Evolutionary conservation across 92 coral and sea anemone genomes (phyloP).

Genomic region (Bergia puertoricense): DNA sequence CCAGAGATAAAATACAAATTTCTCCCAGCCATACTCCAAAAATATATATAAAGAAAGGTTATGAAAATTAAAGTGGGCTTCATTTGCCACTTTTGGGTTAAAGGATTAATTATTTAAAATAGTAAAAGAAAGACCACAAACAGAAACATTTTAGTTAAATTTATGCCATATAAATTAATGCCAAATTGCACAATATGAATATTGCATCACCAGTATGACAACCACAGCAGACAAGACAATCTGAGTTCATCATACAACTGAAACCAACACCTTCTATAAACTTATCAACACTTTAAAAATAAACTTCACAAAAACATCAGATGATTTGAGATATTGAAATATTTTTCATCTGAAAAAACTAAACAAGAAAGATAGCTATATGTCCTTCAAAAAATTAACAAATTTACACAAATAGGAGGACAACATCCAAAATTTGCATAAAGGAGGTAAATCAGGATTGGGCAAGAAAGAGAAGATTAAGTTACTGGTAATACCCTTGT

Average conservation of each 20-base stretch:
- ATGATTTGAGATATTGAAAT: not conserved
- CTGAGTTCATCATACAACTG: constrained; percentile 5
- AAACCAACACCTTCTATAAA: not conserved
- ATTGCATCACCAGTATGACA: not conserved
- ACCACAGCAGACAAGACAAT: not conserved
- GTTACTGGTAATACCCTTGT: not conserved
- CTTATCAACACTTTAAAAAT: not conserved
- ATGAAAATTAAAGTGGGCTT: not conserved
- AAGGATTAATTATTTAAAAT: no score
- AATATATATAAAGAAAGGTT: no score
- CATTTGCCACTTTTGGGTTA: not conserved
- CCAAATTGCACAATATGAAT: not conserved
- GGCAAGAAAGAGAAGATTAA: not conserved
- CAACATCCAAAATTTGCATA: constrained; percentile 11
- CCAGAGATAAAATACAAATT: no score
- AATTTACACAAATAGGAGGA: not conserved
- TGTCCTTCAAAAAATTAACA: not conserved
- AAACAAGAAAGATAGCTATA: not conserved
- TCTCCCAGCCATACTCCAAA: no score
- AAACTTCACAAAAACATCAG: not conserved
- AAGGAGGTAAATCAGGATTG: not conserved
- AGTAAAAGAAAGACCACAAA: no score
- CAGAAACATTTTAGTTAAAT: no score
- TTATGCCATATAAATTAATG: no score
- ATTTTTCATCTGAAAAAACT: not conserved